These are phyloP conservation scores for Henricia sp. DNA, from an alignment of 53 echinoderm and acorn worm species.

Conservation along the genomic window DNA sequence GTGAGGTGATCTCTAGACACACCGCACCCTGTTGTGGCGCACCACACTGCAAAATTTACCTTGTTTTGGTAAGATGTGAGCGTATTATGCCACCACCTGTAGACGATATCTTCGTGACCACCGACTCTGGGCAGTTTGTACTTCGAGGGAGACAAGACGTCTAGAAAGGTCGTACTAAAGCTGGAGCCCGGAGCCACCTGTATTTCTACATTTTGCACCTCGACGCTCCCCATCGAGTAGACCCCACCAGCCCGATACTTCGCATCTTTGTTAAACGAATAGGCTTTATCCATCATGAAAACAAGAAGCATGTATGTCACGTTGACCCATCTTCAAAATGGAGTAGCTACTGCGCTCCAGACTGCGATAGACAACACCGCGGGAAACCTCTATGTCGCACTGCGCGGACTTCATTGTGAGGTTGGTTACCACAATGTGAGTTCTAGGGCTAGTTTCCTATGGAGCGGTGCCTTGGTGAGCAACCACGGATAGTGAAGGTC, in stretches of 20 bases:
- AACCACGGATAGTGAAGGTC: not conserved
- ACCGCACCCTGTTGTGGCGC: conserved; percentile 55
- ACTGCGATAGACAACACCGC: conserved; percentile 14
- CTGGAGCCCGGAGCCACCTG: conserved; percentile 7
- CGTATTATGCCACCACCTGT: conserved; percentile 36
- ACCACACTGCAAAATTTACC: conserved; percentile 65
- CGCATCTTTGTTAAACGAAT: conserved; percentile 12
- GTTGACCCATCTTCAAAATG: conserved; percentile 28
- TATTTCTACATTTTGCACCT: conserved; percentile 13
- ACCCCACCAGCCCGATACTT: conserved; percentile 17
- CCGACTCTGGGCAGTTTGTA: conserved; percentile 12
- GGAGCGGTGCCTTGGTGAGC: not conserved
- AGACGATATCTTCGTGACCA: conserved; percentile 17
- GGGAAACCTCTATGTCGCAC: conserved; percentile 38
- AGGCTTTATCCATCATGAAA: not conserved
- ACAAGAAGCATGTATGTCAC: conserved; percentile 32
- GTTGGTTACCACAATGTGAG: conserved; percentile 47
- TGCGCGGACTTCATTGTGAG: conserved; percentile 37
- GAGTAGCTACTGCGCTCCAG: conserved; percentile 26
- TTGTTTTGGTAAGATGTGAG: conserved; percentile 59
- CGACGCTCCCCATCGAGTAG: conserved; percentile 17
- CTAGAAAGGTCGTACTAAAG: conserved; percentile 6
- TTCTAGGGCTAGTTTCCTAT: conserved; percentile 4
- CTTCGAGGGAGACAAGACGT: conserved; percentile 8
- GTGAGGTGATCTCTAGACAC: no score